Percentiles rank a stretch among this genome's conserved stretches.
Conservation (phyloP, 2,888 invertebrate species). For the Amblyjoppa proteus region DNA sequence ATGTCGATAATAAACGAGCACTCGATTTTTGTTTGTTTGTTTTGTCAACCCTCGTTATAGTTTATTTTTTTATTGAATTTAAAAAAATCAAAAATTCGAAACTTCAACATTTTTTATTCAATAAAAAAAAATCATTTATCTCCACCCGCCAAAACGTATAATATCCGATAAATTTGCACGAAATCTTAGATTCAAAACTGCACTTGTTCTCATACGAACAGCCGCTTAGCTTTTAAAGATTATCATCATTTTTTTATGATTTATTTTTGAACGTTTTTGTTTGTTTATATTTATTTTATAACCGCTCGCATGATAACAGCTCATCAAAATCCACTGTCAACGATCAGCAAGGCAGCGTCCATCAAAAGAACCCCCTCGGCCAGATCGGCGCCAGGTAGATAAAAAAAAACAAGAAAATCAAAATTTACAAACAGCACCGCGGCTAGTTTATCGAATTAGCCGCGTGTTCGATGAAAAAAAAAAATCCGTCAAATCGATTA, state of each 20-base stretch:
- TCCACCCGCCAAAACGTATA: not conserved
- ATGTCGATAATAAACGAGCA: constrained; percentile 2
- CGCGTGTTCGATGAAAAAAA: not conserved
- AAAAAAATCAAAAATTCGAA: not conserved
- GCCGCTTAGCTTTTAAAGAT: not conserved
- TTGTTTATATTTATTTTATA: constrained; percentile 44
- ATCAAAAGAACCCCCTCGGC: constrained; percentile 80
- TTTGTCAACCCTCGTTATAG: not conserved
- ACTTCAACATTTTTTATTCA: not conserved
- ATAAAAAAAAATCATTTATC: not conserved
- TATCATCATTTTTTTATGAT: not conserved
- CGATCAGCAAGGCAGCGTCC: constrained; percentile 77
- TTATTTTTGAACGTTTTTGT: constrained; percentile 18
- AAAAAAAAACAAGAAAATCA: constrained; percentile 51
- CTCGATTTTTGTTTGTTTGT: not conserved
- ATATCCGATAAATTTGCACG: not conserved
- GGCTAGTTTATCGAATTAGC: constrained; percentile 3
- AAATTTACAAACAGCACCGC: constrained; percentile 6
- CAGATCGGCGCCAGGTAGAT: constrained; percentile 79
- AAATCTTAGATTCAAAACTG: not conserved
- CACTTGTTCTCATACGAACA: not conserved
- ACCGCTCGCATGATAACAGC: constrained; percentile 81
- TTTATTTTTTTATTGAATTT: not conserved
- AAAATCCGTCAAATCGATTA: not conserved
- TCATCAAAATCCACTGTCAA: constrained; percentile 75